Base-by-base conservation (phyloP, 2,888 invertebrate species). In the Heliconius ismenius region DNA sequence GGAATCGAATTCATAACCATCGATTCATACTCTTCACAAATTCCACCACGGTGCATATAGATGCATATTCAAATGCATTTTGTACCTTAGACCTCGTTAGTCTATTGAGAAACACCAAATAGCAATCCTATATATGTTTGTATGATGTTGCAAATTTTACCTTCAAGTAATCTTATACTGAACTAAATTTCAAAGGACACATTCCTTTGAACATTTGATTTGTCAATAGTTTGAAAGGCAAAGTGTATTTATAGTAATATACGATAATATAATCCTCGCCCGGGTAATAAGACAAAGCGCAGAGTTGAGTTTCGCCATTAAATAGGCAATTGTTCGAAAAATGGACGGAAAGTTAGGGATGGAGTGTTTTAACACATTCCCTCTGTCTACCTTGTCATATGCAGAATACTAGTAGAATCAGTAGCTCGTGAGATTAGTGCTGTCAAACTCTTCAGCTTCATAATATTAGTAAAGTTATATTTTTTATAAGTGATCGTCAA, bases 181-280 rank as follows among this genome's bases (percentile, higher is more conserved):
- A n/a, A 65, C n/a, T 65, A 65, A 64, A 64, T 32, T 62, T 62
- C 32, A 28, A 63, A 63, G 28, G 21, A 32, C 7, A 64, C 64
- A 64, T 49, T 6, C 18, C 49, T 49, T 49, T 7, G 49, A 18
- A 18, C n/a, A n/a, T 58, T 21, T 58, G n/a, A 58, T 58, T 58
- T n/a, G 58, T 58, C 58, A 58, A 58, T 58, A 58, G 9, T n/a
- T n/a, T 58, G n/a, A n/a, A n/a, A n/a, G 58, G 58, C 4, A 54
- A 54, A 58, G 58, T n/a, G n/a, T 58, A n/a, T 58, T 10, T 58
- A n/a, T 58, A 58, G n/a, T 58, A n/a, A 58, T 58, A 58, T 18
- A 49, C 7, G 18, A 3, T 49, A 1, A 49, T 49, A 49, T 1
- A 49, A 49, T 18, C 18, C 18, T 54, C 54, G 21, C n/a, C 21